These are phyloP conservation scores for Chymomyza caudatula DNA, from an alignment of 2,888 invertebrate genomes.

Conservation along the genomic window DNA sequence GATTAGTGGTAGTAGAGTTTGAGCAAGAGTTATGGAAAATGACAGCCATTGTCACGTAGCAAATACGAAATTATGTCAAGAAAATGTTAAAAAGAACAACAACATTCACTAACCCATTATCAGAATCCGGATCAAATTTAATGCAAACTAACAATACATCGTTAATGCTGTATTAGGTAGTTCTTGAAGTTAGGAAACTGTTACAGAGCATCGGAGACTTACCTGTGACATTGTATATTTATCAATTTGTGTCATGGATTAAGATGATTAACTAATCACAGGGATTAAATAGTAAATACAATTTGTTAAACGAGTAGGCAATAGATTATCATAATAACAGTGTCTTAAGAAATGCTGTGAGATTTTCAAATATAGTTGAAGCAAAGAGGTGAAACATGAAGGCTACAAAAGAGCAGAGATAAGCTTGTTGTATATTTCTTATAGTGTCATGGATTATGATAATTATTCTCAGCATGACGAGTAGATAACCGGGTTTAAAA, in stretches of 20 bases:
- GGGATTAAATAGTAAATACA: not conserved
- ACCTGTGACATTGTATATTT: not conserved
- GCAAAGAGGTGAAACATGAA: too few relatives aligned
- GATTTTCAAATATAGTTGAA: too few relatives aligned
- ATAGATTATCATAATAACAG: too few relatives aligned
- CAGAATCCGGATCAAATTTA: not conserved
- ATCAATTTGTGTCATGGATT: not conserved
- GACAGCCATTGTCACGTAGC: not conserved
- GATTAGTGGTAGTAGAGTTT: not conserved
- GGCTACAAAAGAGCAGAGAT: too few relatives aligned
- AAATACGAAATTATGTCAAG: not conserved
- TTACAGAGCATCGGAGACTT: too few relatives aligned
- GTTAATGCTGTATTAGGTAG: not conserved
- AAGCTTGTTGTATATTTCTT: too few relatives aligned
- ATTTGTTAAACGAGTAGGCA: not conserved
- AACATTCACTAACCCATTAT: not conserved
- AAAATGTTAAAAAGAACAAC: not conserved
- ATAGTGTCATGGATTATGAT: too few relatives aligned
- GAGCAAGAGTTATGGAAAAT: not conserved
- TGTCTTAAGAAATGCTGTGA: too few relatives aligned
- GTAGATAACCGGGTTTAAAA: too few relatives aligned
- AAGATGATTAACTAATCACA: not conserved
- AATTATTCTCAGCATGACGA: too few relatives aligned
- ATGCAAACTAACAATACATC: not conserved
- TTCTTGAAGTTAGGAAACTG: not conserved